Evolutionary conservation across 2,797 vertebrate genomes (phyloP), one percentile per base, ranked within the genome.

Genomic region (Pempheris klunzingeri): DNA sequence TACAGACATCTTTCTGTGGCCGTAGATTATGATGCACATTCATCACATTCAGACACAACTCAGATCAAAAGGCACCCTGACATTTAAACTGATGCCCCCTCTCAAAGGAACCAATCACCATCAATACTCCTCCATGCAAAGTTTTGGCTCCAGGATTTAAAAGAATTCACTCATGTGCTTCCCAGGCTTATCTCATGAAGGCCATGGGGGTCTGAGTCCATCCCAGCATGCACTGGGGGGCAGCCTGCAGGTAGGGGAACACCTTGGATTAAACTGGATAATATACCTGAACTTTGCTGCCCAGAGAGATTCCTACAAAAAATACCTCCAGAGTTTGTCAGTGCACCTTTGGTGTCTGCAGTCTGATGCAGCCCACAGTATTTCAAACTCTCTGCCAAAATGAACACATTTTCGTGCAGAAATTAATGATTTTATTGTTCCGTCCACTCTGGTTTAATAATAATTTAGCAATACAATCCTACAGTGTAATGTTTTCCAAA

Each of bases 201-300:
- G 43, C 76, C 34, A 17, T 3, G 41, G 8, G 20, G 38, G 44
- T 59, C 61, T 49, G 14, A 46, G 28, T 46, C n/a, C 34, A 7
- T 59, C 67, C 0, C 75, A 68, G 28, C 61, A 49, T 54, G 60
- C 41, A 61, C 2, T 28, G 39, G 49, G n/a, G n/a, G n/a, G 54
- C 30, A 55, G 36, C 15, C 22, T 36, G 50, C n/a, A 60, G 63
- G 24, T 67, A 69, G 66, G 18, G 34, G 34, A 39, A 54, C 66
- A 76, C 28, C 13, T 67, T 71, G 15, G 28, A 62, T 34, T 9
- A 53, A 74, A 81, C 39, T 11, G 13, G 24, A 36, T 52, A 2
- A 54, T 55, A 46, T 64, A 22, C 4, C 10, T 57, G 7, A 73
- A 52, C 68, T 26, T 22, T 61, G 32, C 15, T 9, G 38, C n/a